Conservation (phyloP, 1,140 invertebrate species). For the Epicauta chinensis region DNA sequence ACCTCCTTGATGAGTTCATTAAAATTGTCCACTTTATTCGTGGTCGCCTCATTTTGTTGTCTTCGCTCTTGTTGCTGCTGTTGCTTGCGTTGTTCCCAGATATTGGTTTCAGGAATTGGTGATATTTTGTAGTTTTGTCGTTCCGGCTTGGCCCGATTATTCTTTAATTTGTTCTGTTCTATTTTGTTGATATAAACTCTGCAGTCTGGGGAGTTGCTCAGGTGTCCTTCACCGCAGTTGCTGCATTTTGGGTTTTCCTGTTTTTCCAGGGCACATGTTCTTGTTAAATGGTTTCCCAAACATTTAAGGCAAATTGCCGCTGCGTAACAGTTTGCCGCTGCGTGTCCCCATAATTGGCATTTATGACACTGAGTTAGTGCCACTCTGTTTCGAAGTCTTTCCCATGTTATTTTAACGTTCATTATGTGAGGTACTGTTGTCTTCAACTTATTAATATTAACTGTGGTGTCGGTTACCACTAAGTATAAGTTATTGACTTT, state of each 20-base stretch:
- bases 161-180: neutral
- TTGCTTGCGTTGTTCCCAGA: neutral
- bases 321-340: no score
- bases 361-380: neutral
- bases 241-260: neutral
- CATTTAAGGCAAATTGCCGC: neutral
- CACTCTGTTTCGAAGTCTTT: neutral
- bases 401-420: neutral
- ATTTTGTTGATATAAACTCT: neutral
- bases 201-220: no score
- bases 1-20: no score
- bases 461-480: neutral
- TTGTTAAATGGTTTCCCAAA: neutral
- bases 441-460: neutral
- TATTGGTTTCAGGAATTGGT: neutral
- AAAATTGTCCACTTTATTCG: no score
- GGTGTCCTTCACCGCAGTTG: neutral
- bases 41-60: no score
- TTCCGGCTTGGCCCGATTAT: neutral
- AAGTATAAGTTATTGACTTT: neutral
- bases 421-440: neutral
- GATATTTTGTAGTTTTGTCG: neutral
- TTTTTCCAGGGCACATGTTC: neutral
- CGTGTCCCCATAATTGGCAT: neutral
- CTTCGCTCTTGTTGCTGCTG: neutral